Percentiles rank a stretch among this genome's conserved stretches.
Evolutionary conservation across 2,888 invertebrate genomes (phyloP).

Genomic region (Lordiphosa fenestrarum): DNA sequence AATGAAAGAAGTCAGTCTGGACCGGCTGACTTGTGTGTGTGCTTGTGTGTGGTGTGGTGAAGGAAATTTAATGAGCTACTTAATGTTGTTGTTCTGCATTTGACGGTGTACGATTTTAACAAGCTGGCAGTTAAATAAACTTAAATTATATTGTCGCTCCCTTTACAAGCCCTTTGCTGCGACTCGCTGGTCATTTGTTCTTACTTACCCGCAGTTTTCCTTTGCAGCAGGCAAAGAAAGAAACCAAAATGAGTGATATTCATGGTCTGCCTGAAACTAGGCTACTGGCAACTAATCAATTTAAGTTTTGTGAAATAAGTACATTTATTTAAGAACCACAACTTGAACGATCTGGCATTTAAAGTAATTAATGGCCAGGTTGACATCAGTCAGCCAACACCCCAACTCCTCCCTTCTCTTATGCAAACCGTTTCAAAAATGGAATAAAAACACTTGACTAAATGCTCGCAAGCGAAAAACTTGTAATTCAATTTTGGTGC

Average conservation of each 20-base stretch:
- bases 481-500: conserved; percentile 65
- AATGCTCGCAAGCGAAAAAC: conserved; percentile 61
- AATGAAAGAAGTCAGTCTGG: conserved; percentile 49
- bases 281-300: conserved; percentile 53
- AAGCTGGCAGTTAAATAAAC: conserved; percentile 74
- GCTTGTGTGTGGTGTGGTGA: conserved; percentile 27
- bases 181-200: conserved; percentile 44
- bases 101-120: conserved; percentile 51
- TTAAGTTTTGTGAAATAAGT: too few species aligned
- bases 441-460: conserved; percentile 41
- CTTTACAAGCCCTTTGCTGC: conserved; percentile 27
- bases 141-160: conserved; percentile 64
- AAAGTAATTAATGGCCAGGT: too few species aligned
- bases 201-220: conserved; percentile 5
- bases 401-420: conserved; percentile 43
- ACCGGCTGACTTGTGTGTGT: conserved; percentile 19
- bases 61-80: conserved; percentile 72
- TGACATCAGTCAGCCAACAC: conserved; percentile 31
- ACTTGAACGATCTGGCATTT: too few species aligned
- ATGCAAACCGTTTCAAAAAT: conserved; percentile 12
- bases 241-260: conserved; percentile 31
- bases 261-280: conserved; percentile 25
- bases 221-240: not conserved
- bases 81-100: conserved; percentile 56
- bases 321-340: too few species aligned